These are phyloP conservation scores for Zoanthus sociatus DNA, from an alignment of 92 coral and sea anemone species.

Conservation along the genomic window DNA sequence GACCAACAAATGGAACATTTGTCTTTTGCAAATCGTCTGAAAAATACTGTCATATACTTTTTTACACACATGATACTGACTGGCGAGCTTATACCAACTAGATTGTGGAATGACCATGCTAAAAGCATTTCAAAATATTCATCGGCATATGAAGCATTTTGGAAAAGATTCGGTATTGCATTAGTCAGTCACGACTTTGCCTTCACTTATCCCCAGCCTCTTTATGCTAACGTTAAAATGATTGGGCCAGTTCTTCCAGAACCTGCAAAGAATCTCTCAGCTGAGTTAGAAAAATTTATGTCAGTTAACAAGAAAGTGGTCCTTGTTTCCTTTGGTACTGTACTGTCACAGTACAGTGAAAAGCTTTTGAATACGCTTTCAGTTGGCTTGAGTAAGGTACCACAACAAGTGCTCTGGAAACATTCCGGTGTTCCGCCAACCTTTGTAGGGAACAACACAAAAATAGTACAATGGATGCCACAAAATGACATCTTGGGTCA, in stretches of 20 bases:
- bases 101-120: conserved; percentile 55
- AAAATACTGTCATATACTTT: conserved; percentile 31
- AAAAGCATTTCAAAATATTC: conserved; percentile 33
- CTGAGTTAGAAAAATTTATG: conserved; percentile 47
- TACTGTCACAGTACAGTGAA: conserved; percentile 36
- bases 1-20: background rate
- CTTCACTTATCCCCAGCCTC: conserved; percentile 42
- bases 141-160: conserved; percentile 43
- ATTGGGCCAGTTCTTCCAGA: conserved; percentile 58
- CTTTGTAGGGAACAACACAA: conserved; percentile 38
- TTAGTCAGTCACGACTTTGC: conserved; percentile 55
- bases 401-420: conserved; percentile 55
- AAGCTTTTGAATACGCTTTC: conserved; percentile 42
- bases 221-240: conserved; percentile 49
- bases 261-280: conserved; percentile 46
- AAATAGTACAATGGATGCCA: conserved; percentile 54
- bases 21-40: conserved; percentile 53
- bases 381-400: conserved; percentile 39
- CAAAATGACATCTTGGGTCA: conserved; percentile 55
- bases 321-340: conserved; percentile 58
- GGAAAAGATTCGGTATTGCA: conserved; percentile 44
- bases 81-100: background rate
- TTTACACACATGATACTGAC: background rate
- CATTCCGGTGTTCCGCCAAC: conserved; percentile 36
- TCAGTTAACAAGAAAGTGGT: conserved; percentile 33